A percentile compares a stretch with the other conserved stretches of the same genome.
phyloP scores from a whole-genome alignment of 1,140 invertebrate genomes.

The Heliconius eleuchia region DNA sequence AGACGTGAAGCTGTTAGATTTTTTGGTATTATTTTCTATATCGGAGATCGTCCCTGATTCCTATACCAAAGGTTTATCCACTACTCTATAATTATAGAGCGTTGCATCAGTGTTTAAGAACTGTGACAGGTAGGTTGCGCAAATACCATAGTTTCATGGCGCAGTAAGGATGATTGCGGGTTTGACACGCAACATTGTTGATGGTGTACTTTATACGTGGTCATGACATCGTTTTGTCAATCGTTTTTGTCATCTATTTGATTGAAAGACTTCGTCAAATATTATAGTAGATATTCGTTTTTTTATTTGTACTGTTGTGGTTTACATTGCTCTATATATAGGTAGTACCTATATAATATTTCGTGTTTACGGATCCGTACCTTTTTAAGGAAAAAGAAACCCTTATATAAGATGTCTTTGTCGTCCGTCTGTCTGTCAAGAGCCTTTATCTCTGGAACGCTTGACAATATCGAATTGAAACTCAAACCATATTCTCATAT shows the following conservation, averaged over 20 bases:
- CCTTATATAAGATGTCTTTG: no score
- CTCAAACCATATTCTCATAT: no score
- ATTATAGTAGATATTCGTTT: neutral
- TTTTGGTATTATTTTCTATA: neutral
- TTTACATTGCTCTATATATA: no score
- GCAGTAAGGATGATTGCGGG: slow-evolving; percentile 24
- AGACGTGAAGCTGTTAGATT: no score
- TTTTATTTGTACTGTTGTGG: no score
- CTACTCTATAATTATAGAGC: neutral
- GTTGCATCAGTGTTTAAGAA: slow-evolving; percentile 26
- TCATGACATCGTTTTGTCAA: slow-evolving; percentile 14
- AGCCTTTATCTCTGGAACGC: no score
- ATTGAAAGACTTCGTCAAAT: neutral
- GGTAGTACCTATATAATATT: no score
- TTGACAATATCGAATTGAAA: no score
- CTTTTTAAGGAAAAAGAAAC: no score
- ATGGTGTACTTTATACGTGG: slow-evolving; percentile 6
- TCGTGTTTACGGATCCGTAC: no score
- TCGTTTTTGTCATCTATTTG: neutral
- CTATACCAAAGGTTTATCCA: neutral
- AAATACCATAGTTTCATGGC: slow-evolving; percentile 26
- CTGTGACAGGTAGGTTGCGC: slow-evolving; percentile 14
- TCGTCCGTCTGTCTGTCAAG: no score
- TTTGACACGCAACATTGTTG: slow-evolving; percentile 1
- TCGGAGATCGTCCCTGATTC: neutral